Base-by-base conservation (phyloP, 2,113 vertebrate species). In the Eleginops maclovinus region DNA sequence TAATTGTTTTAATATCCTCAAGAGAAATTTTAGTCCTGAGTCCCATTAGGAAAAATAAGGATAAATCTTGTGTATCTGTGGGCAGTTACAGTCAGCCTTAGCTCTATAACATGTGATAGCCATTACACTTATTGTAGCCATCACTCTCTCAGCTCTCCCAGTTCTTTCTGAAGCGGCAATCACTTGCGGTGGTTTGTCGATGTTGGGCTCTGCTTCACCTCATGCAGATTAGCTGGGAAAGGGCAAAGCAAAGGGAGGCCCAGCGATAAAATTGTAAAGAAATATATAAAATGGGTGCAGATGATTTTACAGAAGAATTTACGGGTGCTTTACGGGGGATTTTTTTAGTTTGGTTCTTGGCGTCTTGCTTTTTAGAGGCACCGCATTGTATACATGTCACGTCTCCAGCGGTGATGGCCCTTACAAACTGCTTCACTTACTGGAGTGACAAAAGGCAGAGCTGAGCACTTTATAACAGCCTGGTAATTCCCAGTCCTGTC, bases 181-280 rank as follows among this genome's bases (percentile, higher is more conserved):
- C 93, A 91, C 94, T 95, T 88, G 83, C 92, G 87, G 94, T 94
- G 92, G 94, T 94, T 95, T 93, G 84, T 72, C 86, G 68, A 92
- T 80, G 89, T 91, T 83, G 83, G 84, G 89, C 95, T 94, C 95
- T 96, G 96, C 95, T 95, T 94, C 94, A 91, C 95, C 93, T 97
- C 95, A 96, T 93, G 87, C 94, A 96, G 94, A 96, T 96, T 96
- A 95, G 89, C 92, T 94, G 88, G 87, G 95, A 97, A 95, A 92
- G 94, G 93, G 91, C 93, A 89, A 89, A 92, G 31, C 31, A 36
- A 36, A 36, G 76, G 85, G 91, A 91, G 82, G 24, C 92, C 88
- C 86, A 24, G 76, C 89, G 90, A 88, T 90, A 88, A 94, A 93
- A 94, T 95, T 95, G 94, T 46, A 94, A 93, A 63, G 50, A 26